Conservation (phyloP, 2,113 vertebrate species). For the Nematolebias whitei region DNA sequence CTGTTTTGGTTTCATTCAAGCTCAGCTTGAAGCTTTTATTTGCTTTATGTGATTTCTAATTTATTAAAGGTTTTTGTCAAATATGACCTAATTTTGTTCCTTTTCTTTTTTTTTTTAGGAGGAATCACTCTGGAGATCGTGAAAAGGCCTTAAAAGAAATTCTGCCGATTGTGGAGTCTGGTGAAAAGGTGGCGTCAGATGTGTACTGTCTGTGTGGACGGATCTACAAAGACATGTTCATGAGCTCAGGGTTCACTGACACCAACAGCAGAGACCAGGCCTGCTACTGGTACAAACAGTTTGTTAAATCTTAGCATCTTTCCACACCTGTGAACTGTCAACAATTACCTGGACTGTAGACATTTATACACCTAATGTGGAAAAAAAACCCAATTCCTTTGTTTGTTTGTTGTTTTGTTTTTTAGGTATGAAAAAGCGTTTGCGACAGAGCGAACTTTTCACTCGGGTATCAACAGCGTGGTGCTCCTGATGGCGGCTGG, state of each 20-base stretch:
- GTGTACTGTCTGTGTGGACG: conserved; percentile 91
- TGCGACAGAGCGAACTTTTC: conserved; percentile 86
- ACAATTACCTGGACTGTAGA: too few species aligned
- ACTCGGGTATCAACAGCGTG: conserved; percentile 86
- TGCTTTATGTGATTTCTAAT: neutral
- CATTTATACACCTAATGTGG: neutral
- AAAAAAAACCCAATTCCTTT: neutral
- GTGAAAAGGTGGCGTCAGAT: conserved; percentile 80
- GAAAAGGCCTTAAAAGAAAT: conserved; percentile 85
- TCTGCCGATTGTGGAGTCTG: conserved; percentile 79
- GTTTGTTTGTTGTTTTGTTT: neutral
- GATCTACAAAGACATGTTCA: conserved; percentile 93
- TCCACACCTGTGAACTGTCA: too few species aligned
- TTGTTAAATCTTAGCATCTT: neutral
- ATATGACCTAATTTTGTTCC: too few species aligned
- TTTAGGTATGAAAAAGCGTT: conserved; percentile 90
- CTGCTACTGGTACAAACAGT: conserved; percentile 81
- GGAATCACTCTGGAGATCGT: conserved; percentile 86
- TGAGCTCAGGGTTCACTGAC: conserved; percentile 83
- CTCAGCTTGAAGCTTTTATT: neutral
- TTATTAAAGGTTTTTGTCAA: neutral
- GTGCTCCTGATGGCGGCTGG: conserved; percentile 88
- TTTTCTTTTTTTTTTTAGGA: conserved; percentile 67
- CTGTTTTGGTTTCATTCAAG: neutral
- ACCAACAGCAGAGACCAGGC: conserved; percentile 80